phyloP scores from a whole-genome alignment of 2,888 invertebrate genomes.

The Phalera bucephala region DNA sequence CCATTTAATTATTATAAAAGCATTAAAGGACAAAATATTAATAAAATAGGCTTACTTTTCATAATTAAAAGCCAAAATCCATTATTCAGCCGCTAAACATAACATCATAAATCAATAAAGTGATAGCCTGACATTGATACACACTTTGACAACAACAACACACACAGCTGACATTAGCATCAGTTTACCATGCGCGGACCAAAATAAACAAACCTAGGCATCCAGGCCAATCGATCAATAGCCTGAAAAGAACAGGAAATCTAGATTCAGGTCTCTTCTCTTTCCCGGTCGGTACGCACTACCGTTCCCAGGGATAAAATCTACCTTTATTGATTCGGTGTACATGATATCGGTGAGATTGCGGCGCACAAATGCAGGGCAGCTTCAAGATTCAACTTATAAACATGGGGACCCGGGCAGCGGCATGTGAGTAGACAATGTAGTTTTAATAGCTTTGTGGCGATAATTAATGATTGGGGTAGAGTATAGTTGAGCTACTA shows the following conservation, averaged over 20 bases:
- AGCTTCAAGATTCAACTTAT: conserved; percentile 87
- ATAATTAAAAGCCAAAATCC: no score
- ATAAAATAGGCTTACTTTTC: no score
- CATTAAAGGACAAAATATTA: no score
- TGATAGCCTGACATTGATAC: no score
- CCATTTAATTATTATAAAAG: no score
- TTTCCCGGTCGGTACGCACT: conserved; percentile 48
- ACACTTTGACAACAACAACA: not conserved
- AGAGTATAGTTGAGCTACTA: conserved; percentile 6
- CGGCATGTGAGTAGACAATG: conserved; percentile 89
- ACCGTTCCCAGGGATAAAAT: conserved; percentile 11
- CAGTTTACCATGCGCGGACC: conserved; percentile 36
- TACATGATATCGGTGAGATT: conserved; percentile 49
- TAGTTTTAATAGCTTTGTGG: conserved; percentile 30
- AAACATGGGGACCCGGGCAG: conserved; percentile 96
- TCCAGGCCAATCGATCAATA: conserved; percentile 55
- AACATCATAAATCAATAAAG: not conserved
- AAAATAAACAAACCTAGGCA: conserved; percentile 28
- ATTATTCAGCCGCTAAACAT: no score
- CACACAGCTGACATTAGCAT: not conserved
- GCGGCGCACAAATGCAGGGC: conserved; percentile 83
- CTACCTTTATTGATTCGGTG: conserved; percentile 65
- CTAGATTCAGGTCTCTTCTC: conserved; percentile 78
- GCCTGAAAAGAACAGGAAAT: conserved; percentile 66
- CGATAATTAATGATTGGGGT: conserved; percentile 17